Base-by-base conservation (phyloP, 1,140 invertebrate species). In the Aphaenogaster floridana region DNA sequence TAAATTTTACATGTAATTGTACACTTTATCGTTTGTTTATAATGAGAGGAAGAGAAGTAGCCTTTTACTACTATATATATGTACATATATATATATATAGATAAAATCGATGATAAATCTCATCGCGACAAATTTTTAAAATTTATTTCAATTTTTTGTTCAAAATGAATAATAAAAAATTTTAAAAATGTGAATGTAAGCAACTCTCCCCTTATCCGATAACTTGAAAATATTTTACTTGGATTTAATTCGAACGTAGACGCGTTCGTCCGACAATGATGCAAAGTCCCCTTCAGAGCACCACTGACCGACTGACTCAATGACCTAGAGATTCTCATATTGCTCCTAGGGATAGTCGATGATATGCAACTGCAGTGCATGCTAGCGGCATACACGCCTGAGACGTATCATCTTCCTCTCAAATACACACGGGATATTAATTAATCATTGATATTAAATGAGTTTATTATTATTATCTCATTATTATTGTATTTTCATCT, bases 401-500 rank as follows among this genome's bases (percentile, higher is more conserved):
- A 69, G 78, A 81, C 78, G 8, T 28, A 21, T 68, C 63, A 52
- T 45, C 52, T 74, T 48, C 28, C 68, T 17, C 34, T 34, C 39
- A 17, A 21, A 21, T 59, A 42, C 8, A 13, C 13, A 39, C 34
- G 11, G 36, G 54, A 74, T 59, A 50, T 71, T 81, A 69, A 71
- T 74, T 57, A 39, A 76, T 76, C 28, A 69, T 71, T 36, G n/a
- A 68, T 50, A 52, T 64, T 59, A 68, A 68, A 80, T 68, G 52
- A 50, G 34, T 71, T 59, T 59, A 72, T 83, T 72, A 83, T 83
- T 59, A 83, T 59, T 59, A 59, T 83, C 39, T 83, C 68, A 83
- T 83, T 83, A 59, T 72, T 83, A 83, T 59, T 83, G 68, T 83
- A 74, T 83, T 83, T 64, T 64, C 54, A 59, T 76, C 69, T 84